These are phyloP conservation scores for Ascidia mentula DNA, from an alignment of 23 tunicate genomes.

Conservation along the genomic window DNA sequence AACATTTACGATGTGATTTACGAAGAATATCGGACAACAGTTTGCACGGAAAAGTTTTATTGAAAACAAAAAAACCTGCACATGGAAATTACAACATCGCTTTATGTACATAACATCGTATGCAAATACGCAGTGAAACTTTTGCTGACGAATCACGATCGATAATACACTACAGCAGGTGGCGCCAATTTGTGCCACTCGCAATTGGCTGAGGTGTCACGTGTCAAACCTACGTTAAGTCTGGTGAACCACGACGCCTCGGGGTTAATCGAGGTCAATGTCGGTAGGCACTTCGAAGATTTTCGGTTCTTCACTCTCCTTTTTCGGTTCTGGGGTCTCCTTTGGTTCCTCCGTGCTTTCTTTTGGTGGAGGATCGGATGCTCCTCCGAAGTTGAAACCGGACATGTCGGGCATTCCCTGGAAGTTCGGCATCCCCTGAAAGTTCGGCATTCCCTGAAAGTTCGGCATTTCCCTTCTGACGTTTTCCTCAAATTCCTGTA, in stretches of 20 bases:
- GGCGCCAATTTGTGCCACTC: background rate
- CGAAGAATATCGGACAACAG: no score
- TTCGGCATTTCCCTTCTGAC: background rate
- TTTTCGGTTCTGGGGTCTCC: background rate
- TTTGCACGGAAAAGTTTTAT: background rate
- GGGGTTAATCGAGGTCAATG: constrained; percentile 20
- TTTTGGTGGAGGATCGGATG: background rate
- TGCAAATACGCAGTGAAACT: background rate
- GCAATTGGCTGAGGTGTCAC: background rate
- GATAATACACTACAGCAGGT: background rate
- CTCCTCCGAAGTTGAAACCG: background rate
- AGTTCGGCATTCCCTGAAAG: constrained; percentile 14
- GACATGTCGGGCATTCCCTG: constrained; percentile 16
- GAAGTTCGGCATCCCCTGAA: constrained; percentile 14
- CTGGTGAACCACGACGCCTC: background rate
- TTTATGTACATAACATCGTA: background rate
- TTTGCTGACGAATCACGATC: background rate
- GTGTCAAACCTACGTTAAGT: background rate
- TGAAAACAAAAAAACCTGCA: background rate
- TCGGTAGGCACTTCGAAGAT: constrained; percentile 23
- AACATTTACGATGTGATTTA: no score
- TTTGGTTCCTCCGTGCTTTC: constrained; percentile 2
- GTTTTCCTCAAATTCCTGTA: background rate
- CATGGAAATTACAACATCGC: background rate
- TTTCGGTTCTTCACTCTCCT: constrained; percentile 3